Percentiles rank a stretch among this genome's conserved stretches.
Evolutionary conservation across 64 coral and sea anemone genomes (phyloP).

Genomic region (Actinia equina): DNA sequence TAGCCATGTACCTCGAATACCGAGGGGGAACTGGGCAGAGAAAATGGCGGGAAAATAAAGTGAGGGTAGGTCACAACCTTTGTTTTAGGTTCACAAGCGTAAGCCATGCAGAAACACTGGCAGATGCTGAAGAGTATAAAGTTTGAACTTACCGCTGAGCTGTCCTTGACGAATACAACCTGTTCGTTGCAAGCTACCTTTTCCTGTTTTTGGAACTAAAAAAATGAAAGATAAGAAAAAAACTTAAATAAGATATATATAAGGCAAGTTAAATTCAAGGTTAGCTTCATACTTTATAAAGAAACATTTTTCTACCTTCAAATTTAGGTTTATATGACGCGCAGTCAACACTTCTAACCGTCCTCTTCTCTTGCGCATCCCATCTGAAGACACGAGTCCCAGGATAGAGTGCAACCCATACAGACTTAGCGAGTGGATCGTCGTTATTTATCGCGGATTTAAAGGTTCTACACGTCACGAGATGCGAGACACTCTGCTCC

Average conservation of each 20-base stretch:
- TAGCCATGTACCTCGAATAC: too few relatives aligned
- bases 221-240: background rate
- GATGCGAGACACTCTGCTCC: slow-evolving; percentile 88
- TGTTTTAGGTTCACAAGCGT: too few relatives aligned
- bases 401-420: slow-evolving; percentile 94
- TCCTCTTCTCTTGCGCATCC: slow-evolving; percentile 83
- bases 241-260: too few relatives aligned
- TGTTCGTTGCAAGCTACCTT: background rate
- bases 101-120: too few relatives aligned
- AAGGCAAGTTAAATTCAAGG: too few relatives aligned
- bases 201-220: slow-evolving; percentile 29
- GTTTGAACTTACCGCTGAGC: slow-evolving; percentile 18
- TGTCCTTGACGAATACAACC: slow-evolving; percentile 20
- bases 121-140: background rate
- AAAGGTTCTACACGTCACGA: slow-evolving; percentile 77
- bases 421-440: slow-evolving; percentile 48
- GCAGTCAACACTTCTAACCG: slow-evolving; percentile 90
- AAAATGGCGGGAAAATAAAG: background rate
- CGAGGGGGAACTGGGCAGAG: background rate
- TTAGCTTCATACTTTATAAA: background rate
- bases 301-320: slow-evolving; percentile 85
- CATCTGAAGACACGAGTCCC: slow-evolving; percentile 89
- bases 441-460: slow-evolving; percentile 33
- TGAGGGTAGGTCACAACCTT: too few relatives aligned
- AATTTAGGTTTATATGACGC: slow-evolving; percentile 80